Percentiles rank a stretch among this genome's conserved stretches.
These are phyloP conservation scores for Patella vulgata DNA, from an alignment of 1,140 invertebrate species.

Conservation along the genomic window DNA sequence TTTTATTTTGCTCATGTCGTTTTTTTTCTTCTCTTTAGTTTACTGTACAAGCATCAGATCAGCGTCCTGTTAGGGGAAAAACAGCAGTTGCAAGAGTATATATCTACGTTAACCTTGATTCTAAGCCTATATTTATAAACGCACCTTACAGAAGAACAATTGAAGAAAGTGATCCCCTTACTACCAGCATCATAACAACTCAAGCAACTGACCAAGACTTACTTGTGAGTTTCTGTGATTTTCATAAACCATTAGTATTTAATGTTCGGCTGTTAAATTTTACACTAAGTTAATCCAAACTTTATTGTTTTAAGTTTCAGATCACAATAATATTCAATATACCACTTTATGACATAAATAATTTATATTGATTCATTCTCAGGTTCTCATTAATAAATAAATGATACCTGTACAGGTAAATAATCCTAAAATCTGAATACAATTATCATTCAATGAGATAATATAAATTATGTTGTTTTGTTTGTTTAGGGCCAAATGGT, in stretches of 20 bases:
- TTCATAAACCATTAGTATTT: background rate
- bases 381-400: too few species aligned
- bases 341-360: too few species aligned
- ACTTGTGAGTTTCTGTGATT: slow-evolving; percentile 20
- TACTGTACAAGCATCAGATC: slow-evolving; percentile 23
- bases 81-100: slow-evolving; percentile 9
- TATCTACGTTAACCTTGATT: slow-evolving; percentile 28
- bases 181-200: slow-evolving; percentile 3
- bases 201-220: slow-evolving; percentile 29
- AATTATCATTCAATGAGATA: background rate
- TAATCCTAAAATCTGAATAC: too few species aligned
- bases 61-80: slow-evolving; percentile 15
- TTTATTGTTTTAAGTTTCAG: background rate
- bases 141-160: slow-evolving; percentile 6
- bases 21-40: slow-evolving; percentile 2
- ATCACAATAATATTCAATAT: too few species aligned
- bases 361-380: too few species aligned
- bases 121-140: slow-evolving; percentile 20
- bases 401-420: too few species aligned
- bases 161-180: slow-evolving; percentile 12
- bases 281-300: too few species aligned
- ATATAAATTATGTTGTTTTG: background rate
- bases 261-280: background rate
- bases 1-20: too few species aligned
- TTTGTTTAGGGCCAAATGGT: slow-evolving; percentile 23